Base-by-base conservation (phyloP, 2,113 vertebrate species). In the Todiramphus chloris region DNA sequence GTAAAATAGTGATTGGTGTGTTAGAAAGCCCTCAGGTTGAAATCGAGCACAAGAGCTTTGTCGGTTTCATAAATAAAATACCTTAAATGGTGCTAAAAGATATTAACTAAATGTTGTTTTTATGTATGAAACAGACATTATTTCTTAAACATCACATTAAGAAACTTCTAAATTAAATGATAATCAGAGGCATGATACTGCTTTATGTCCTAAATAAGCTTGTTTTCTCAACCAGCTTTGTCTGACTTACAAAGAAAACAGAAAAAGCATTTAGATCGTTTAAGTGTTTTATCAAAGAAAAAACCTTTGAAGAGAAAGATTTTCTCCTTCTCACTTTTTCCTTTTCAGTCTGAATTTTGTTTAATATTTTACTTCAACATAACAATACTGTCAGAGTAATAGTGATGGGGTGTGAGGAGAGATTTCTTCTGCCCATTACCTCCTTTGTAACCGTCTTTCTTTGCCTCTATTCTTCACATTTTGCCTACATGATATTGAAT, bases 31-130 rank as follows among this genome's bases (percentile, higher is more conserved):
- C 80, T 72, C 76, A 62, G 72, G 85, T 53, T 81, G 62, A 56
- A 92, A 95, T 39, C 67, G 28, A 72, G 18, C 37, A 60, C 41
- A 93, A 58, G 64, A 92, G 10, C 24, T 78, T 51, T 15, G 11
- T 31, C n/a, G 24, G 24, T 80, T 93, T 90, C 35, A 33, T 46
- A 92, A 92, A 85, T 6, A 89, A 87, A 93, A 62, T 33, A 55
- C 9, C 7, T 88, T 74, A 83, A 93, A 88, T 16, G 9, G 13
- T 72, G 20, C 4, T 63, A 72, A 88, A 94, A 81, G 2, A 3
- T 39, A 53, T 55, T 75, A 80, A 77, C 13, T 90, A 59, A 73
- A 50, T 69, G 33, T 58, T 73, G 43, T 39, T 3, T 90, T 86
- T 90, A 4, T 23, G 31, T 10, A 70, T 4, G 23, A 83, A 91